A percentile compares a stretch with the other conserved stretches of the same genome.
These are phyloP conservation scores for Dolichoris vasculosae DNA, from an alignment of 1,140 invertebrate genomes.

Conservation along the genomic window DNA sequence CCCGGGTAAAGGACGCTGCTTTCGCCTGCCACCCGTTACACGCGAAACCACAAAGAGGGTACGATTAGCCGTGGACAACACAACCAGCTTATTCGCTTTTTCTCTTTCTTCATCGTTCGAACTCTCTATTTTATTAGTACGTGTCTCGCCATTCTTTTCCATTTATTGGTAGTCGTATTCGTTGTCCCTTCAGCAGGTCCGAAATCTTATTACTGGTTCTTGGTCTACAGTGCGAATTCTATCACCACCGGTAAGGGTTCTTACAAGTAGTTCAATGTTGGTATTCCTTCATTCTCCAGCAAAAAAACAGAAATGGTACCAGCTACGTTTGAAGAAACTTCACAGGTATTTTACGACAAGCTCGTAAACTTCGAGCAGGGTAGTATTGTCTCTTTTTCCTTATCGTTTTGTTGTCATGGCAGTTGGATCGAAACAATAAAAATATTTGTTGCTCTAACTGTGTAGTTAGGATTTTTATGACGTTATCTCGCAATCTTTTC, in stretches of 20 bases:
- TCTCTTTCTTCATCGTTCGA: not conserved
- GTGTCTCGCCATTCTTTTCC: conserved; percentile 14
- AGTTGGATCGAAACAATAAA: not conserved
- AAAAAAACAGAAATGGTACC: not conserved
- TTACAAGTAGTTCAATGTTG: not conserved
- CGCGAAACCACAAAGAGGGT: conserved; percentile 49
- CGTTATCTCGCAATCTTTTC: conserved; percentile 14
- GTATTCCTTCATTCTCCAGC: not conserved
- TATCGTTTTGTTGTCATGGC: not conserved
- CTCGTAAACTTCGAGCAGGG: not conserved
- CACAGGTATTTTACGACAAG: conserved; percentile 21
- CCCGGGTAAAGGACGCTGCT: not conserved
- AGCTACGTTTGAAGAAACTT: not conserved
- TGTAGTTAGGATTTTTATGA: conserved; percentile 5
- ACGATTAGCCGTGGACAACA: conserved; percentile 19
- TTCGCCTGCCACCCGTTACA: conserved; percentile 19
- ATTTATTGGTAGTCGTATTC: conserved; percentile 13
- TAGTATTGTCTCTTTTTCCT: conserved; percentile 1
- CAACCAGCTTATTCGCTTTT: not conserved
- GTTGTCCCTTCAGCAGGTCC: conserved; percentile 1
- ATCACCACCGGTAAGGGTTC: not conserved
- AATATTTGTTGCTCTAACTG: not conserved
- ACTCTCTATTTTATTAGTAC: conserved; percentile 17
- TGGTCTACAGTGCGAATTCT: not conserved
- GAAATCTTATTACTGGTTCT: conserved; percentile 11